These are phyloP conservation scores for Chlorops oryzae DNA, from an alignment of 1,140 invertebrate species.

Conservation along the genomic window DNA sequence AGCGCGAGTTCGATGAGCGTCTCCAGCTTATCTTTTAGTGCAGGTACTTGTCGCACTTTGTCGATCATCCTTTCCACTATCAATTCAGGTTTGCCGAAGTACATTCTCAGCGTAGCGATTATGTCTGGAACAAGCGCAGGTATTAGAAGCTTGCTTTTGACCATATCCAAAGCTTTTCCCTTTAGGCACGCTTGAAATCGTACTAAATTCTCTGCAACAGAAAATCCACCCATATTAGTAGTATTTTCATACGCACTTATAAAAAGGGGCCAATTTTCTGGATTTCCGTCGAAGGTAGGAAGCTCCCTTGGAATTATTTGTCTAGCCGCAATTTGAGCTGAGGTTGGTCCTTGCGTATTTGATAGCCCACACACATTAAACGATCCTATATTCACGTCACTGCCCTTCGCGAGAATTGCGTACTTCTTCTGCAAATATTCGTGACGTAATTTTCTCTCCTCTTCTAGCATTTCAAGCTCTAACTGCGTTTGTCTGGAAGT, in stretches of 20 bases:
- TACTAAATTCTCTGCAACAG: too few relatives aligned
- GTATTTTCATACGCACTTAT: conserved; percentile 8
- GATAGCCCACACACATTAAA: background rate
- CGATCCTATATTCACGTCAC: too few relatives aligned
- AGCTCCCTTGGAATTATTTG: conserved; percentile 1
- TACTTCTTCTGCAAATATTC: conserved; percentile 9
- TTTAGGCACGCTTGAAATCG: too few relatives aligned
- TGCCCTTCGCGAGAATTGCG: background rate
- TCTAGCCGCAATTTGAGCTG: conserved; percentile 5
- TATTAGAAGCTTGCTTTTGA: conserved; percentile 1
- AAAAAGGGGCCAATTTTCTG: conserved; percentile 10
- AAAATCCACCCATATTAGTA: background rate
- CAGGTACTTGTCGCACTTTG: background rate
- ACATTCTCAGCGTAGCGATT: conserved; percentile 7
- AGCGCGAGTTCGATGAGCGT: conserved; percentile 3
- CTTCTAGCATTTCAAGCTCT: conserved; percentile 5
- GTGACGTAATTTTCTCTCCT: conserved; percentile 6
- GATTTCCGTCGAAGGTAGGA: conserved; percentile 6
- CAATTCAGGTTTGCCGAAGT: conserved; percentile 1
- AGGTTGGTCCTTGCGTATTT: background rate
- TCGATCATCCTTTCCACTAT: conserved; percentile 3
- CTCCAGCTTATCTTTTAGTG: conserved; percentile 6
- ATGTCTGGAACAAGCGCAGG: conserved; percentile 4
- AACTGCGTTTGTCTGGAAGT: background rate
- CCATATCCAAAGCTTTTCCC: conserved; percentile 1